phyloP scores from a whole-genome alignment of 2,113 vertebrate genomes.

The Apteryx owenii region DNA sequence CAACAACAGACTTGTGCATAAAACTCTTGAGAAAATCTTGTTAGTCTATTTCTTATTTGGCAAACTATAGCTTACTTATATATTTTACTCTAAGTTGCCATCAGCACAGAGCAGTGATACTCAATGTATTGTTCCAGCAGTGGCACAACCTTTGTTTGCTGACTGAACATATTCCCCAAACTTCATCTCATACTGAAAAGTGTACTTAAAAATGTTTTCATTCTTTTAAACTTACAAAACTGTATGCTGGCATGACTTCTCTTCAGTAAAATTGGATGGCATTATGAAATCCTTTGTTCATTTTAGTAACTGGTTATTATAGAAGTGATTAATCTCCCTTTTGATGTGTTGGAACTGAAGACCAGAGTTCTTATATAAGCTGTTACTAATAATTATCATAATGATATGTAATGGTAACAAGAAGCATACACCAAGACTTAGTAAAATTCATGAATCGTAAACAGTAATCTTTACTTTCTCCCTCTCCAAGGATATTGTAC shows the following conservation, averaged over 20 bases:
- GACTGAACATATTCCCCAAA: background rate
- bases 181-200: fast-evolving
- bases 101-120: background rate
- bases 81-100: background rate
- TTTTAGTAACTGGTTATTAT: background rate
- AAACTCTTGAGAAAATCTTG: background rate
- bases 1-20: background rate
- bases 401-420: background rate
- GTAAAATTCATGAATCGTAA: background rate
- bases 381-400: background rate
- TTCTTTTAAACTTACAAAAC: background rate
- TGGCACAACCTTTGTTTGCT: background rate
- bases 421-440: background rate
- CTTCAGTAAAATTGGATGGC: background rate
- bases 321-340: background rate
- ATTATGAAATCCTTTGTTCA: background rate
- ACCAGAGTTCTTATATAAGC: background rate
- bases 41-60: background rate
- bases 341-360: background rate
- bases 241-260: background rate
- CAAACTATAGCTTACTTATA: background rate
- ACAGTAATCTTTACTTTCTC: background rate
- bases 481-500: background rate
- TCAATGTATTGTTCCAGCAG: background rate
- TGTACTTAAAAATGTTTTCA: background rate